Evolutionary conservation across 2,113 vertebrate species (phyloP), one percentile per base, ranked within the genome.

Genomic region (Syngnathoides biaculeatus): DNA sequence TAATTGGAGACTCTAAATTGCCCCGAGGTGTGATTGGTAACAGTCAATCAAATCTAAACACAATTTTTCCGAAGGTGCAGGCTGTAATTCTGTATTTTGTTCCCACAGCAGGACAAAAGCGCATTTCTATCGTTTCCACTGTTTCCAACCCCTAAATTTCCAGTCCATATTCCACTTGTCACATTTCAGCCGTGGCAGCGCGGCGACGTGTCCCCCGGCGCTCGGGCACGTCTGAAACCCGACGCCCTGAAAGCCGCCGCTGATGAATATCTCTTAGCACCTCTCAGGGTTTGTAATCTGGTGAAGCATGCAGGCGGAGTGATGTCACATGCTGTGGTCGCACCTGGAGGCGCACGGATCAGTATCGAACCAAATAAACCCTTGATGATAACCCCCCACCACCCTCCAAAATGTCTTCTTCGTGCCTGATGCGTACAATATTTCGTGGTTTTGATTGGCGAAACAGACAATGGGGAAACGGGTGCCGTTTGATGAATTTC

Each of bases 301-400:
- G 62, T 72, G 52, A 72, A 79, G 79, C 68, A 75, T 79, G 83
- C 76, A 77, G 81, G 82, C 87, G 57, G 74, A 81, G 60, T 79
- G 80, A 84, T 83, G 80, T 86, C 86, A 90, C 74, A 72, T 76
- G 78, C 71, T 79, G 53, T 68, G 69, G 73, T 83, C 77, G 80
- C 81, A 81, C 80, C 75, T 84, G 69, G 73, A 57, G 70, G 78
- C 43, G 14, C 56, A 69, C 1, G 38, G 75, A 85, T 87, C 63
- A 74, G 70, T 83, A 47, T 80, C 82, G 74, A 75, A 47, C 72
- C 72, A 87, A 84, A 89, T 73, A 76, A 66, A 78, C 76, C 69
- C 79, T 70, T 68, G 48, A 17, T 81, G 75, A 80, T 71, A 10
- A 43, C 68, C 65, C 56, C 35, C 48, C 39, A 11, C n/a, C n/a